These are phyloP conservation scores for Calyptommatus sinebrachiatus DNA, from an alignment of 2,113 vertebrate genomes.

Conservation along the genomic window DNA sequence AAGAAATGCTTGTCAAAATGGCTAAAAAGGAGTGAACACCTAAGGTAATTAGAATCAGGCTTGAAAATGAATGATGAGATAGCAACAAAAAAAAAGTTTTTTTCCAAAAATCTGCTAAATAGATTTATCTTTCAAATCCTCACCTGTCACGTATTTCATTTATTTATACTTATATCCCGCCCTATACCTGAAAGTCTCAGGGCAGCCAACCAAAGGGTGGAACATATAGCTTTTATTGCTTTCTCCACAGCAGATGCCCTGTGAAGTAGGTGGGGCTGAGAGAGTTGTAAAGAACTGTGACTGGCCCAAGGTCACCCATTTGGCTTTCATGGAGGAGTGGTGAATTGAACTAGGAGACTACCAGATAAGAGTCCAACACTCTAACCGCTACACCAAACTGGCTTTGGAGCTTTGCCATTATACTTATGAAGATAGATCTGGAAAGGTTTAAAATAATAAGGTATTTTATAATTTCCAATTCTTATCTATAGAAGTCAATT, in stretches of 20 bases:
- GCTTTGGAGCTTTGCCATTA: conserved; percentile 32
- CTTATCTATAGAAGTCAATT: conserved; percentile 16
- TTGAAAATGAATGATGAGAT: not conserved
- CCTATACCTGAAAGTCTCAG: too few relatives aligned
- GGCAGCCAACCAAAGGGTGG: too few relatives aligned
- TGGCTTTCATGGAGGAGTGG: too few relatives aligned
- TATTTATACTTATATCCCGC: too few relatives aligned
- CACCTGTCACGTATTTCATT: not conserved
- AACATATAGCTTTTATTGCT: too few relatives aligned
- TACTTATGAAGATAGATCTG: conserved; percentile 28
- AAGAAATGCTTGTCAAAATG: conserved; percentile 12
- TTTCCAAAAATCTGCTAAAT: conserved; percentile 8
- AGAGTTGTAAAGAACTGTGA: too few relatives aligned
- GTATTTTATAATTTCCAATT: conserved; percentile 12
- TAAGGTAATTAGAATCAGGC: conserved; percentile 22
- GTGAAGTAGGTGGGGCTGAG: too few relatives aligned
- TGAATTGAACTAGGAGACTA: too few relatives aligned
- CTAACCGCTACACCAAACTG: too few relatives aligned
- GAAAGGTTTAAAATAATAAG: conserved; percentile 20
- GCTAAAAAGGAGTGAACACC: conserved; percentile 14
- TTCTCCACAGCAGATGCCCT: too few relatives aligned
- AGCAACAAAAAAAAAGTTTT: not conserved
- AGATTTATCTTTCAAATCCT: conserved; percentile 6
- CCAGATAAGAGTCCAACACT: too few relatives aligned
- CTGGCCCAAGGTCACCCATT: too few relatives aligned